Conservation (phyloP, 2,113 vertebrate species). For the Rafetus swinhoei region DNA sequence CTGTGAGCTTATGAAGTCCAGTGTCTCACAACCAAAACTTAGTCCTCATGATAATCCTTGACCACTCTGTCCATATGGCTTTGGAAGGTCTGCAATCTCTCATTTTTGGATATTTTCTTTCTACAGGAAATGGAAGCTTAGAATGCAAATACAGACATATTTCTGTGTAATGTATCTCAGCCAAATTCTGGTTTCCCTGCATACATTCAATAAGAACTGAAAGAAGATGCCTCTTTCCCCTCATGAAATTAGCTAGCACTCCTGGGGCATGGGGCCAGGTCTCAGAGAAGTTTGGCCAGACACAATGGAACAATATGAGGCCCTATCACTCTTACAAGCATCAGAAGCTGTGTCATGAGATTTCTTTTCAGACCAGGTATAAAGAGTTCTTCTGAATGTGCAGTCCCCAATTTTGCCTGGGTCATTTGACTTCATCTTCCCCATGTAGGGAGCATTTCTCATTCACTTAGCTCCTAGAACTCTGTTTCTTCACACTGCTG, state of each 20-base stretch:
- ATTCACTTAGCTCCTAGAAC: neutral
- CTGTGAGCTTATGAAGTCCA: neutral
- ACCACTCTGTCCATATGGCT: neutral
- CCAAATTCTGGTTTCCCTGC: neutral
- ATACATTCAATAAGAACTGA: accelerated
- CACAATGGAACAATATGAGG: neutral
- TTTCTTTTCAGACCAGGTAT: neutral
- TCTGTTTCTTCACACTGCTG: neutral
- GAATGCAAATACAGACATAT: neutral
- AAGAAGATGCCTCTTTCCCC: neutral
- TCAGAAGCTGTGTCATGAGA: neutral
- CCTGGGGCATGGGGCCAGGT: neutral
- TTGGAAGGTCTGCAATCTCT: neutral
- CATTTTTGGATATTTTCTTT: neutral
- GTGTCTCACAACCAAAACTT: neutral
- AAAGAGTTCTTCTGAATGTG: neutral
- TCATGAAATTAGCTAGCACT: neutral
- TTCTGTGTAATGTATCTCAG: neutral
- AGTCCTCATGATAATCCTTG: neutral
- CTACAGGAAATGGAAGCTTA: neutral
- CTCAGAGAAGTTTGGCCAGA: neutral
- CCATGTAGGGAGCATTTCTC: neutral
- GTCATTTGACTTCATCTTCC: neutral
- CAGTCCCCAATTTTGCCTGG: neutral
- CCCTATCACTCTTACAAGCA: neutral